Base-by-base conservation (phyloP, 2,797 vertebrate genomes). In the Arctocebus calabarensis region DNA sequence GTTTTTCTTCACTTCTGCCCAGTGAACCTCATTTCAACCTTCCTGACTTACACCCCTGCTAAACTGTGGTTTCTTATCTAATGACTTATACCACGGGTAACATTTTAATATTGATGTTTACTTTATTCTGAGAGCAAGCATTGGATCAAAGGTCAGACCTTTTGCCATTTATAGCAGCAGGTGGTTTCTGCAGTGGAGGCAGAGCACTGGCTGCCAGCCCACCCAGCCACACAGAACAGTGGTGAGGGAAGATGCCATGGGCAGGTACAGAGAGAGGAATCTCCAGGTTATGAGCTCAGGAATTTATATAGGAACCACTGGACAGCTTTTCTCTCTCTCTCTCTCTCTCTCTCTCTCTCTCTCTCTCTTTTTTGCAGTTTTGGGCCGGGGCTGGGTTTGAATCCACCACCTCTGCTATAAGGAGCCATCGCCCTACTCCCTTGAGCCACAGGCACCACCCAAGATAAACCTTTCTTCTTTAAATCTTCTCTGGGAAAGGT, bases 121-220 rank as follows among this genome's bases (percentile, higher is more conserved):
- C 83, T 84, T 94, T 61, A 64, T 83, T 94, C 32, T 75, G 43
- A 27, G 78, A 71, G 11, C 27, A 84, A 90, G 11, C 34, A 86
- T 86, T 62, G 27, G 16, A 55, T 88, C n/a, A 66, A 81, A 84
- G 43, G 61, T 34, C 29, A 66, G 4, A 3, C 22, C 94, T 84
- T 48, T 62, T 92, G 48, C 68, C 57, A 62, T 43, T 89, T 23
- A 37, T 1, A 84, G 27, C 7, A 82, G 66, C 71, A 84, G 73
- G 45, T 73, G 1, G 48, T 52, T 52, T 52, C 48, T 52, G 48
- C 48, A 52, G 48, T 52, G 48, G 2, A 16, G 4, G 14, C 48
- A 52, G 48, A 52, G 48, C 37, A 40, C 37, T 29, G 27, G 20
- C 78, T 86, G 19, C 48, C 25, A 34, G 20, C 7, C 2, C 27